A percentile compares a stretch with the other conserved stretches of the same genome.
These are phyloP conservation scores for Panzeria rudis DNA, from an alignment of 2,888 invertebrate genomes.

Conservation along the genomic window DNA sequence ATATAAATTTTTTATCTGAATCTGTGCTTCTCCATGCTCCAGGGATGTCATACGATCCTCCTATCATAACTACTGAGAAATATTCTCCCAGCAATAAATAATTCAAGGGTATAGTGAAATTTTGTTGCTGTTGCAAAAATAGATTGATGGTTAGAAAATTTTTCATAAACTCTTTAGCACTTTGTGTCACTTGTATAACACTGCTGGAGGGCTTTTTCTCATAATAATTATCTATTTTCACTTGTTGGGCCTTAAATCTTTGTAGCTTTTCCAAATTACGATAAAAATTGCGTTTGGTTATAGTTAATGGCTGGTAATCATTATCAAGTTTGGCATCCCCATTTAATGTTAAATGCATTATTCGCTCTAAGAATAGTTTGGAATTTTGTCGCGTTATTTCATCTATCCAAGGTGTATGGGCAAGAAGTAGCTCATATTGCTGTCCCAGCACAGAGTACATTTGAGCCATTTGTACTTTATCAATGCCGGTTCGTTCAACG, in stretches of 20 bases:
- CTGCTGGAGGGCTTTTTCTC: neutral
- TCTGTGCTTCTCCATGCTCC: conserved; percentile 82
- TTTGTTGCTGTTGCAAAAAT: conserved; percentile 76
- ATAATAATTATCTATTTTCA: conserved; percentile 17
- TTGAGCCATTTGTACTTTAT: conserved; percentile 78
- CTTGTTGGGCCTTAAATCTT: conserved; percentile 76
- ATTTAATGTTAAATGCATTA: conserved; percentile 80
- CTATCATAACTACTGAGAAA: conserved; percentile 80
- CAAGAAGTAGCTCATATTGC: conserved; percentile 78
- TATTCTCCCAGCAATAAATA: conserved; percentile 78
- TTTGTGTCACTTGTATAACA: conserved; percentile 49
- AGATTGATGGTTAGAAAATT: conserved; percentile 76
- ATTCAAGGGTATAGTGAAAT: conserved; percentile 78
- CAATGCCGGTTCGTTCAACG: conserved; percentile 77
- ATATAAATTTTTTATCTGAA: conserved; percentile 79
- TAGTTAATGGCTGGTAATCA: conserved; percentile 76
- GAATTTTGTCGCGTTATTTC: conserved; percentile 81
- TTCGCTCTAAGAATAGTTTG: conserved; percentile 77
- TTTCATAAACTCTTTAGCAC: conserved; percentile 76
- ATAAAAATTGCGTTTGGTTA: conserved; percentile 80
- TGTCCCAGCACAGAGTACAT: conserved; percentile 80
- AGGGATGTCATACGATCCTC: conserved; percentile 76
- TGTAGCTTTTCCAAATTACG: conserved; percentile 80
- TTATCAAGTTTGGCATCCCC: conserved; percentile 79
- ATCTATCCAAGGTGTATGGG: conserved; percentile 80